Base-by-base conservation (phyloP, 2,888 invertebrate species). In the Melieria omissa region DNA sequence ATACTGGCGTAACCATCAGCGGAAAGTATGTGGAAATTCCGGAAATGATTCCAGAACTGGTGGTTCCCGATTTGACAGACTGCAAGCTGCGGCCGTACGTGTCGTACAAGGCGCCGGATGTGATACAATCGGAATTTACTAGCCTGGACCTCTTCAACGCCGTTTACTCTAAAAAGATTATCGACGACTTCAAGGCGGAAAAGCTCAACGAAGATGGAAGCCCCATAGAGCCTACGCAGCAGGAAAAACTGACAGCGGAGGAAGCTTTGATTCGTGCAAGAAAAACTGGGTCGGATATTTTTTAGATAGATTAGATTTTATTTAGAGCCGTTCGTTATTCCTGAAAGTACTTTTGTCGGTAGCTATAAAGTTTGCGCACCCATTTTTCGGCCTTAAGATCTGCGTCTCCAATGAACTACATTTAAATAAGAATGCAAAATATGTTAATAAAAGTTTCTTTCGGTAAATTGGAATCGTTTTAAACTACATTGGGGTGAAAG, bases 41-140 rank as follows among this genome's bases (percentile, higher is more conserved):
- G 1, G 98, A 98, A 89, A 96, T 93, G 92, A 90, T 96, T 76
- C 97, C 98, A 0, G 94, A 98, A 83, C 84, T 99, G 14, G 91
- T 99, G 71, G 98, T 99, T 3, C 99, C 99, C 0, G 92, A 97
- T 85, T 87, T 99, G 42, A 92, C 90, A 75, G 91, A 89, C 77
- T 99, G 93, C 82, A 88, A 92, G 87, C 87, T 99, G 29, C 96
- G 96, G 86, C 97, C 99, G 0, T 99, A 99, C 81, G 98, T 99
- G 0, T 95, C 97, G 0, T 99, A 98, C 85, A 91, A 91, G 85
- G 90, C 91, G 0, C 89, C 91, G 4, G 92, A 95, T 71, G 91
- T 97, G 0, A 86, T 89, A 10, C 95, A 96, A 83, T 90, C 92
- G 1, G 92, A 94, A 86, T 96, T 96, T 80, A 96, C 96, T 0